These are phyloP conservation scores for Molorchus minor DNA, from an alignment of 2,888 invertebrate genomes.

Conservation along the genomic window DNA sequence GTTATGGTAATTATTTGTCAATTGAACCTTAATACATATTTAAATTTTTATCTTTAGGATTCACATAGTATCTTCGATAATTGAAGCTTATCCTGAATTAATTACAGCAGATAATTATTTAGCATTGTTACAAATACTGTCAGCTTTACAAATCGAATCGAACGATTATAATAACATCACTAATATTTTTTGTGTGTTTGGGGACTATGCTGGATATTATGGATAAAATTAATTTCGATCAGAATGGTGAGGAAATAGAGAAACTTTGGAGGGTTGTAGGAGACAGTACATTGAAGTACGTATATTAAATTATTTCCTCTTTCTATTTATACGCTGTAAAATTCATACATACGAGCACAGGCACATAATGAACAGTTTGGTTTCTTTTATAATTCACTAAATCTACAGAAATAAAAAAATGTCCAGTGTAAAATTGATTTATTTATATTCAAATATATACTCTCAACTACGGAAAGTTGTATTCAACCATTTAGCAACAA, in stretches of 20 bases:
- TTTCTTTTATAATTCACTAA: too few relatives aligned
- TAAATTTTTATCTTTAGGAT: constrained; percentile 51
- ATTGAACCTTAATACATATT: background rate
- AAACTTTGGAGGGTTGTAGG: constrained; percentile 43
- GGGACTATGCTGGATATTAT: constrained; percentile 38
- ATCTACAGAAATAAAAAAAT: too few relatives aligned
- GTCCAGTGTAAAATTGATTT: too few relatives aligned
- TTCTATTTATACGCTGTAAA: constrained; percentile 18
- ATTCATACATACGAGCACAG: too few relatives aligned
- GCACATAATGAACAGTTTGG: too few relatives aligned
- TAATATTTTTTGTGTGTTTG: constrained; percentile 40
- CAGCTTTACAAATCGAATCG: constrained; percentile 48
- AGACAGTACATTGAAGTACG: constrained; percentile 41
- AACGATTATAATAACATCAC: constrained; percentile 39
- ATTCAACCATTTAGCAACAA: too few relatives aligned
- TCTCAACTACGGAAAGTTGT: too few relatives aligned
- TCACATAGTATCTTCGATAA: constrained; percentile 57
- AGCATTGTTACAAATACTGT: constrained; percentile 58
- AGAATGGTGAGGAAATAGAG: constrained; percentile 34
- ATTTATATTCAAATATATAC: too few relatives aligned
- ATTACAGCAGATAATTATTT: constrained; percentile 57
- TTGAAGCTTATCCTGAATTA: constrained; percentile 60
- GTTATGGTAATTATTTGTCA: constrained; percentile 53
- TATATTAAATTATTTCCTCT: background rate
- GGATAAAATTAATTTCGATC: constrained; percentile 14